Conservation (phyloP, 2,888 invertebrate genomes). For the Chaetoderma sp. region DNA sequence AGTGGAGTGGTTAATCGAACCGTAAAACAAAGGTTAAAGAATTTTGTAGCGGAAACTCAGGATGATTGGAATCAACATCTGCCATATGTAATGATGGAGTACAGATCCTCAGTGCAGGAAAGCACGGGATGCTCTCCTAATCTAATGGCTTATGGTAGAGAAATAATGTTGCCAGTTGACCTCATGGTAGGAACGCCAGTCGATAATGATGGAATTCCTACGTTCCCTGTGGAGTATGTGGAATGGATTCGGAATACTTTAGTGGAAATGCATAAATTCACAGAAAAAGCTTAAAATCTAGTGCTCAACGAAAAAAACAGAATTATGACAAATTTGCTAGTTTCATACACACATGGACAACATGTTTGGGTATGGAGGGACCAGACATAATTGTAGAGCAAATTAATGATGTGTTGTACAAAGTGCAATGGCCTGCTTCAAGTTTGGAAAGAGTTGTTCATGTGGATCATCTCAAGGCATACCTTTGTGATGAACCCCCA, state of each 20-base stretch:
- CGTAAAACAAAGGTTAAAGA: too few relatives aligned
- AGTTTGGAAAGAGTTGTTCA: too few relatives aligned
- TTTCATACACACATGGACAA: neutral
- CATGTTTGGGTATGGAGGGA: conserved; percentile 2
- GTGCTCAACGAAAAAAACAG: neutral
- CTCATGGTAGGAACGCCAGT: conserved; percentile 17
- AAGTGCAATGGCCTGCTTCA: too few relatives aligned
- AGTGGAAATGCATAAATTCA: neutral
- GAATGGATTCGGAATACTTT: neutral
- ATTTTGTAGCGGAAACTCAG: too few relatives aligned
- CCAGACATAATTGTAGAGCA: neutral
- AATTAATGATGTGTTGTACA: too few relatives aligned
- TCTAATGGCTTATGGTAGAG: neutral
- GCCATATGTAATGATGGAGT: too few relatives aligned
- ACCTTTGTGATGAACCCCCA: too few relatives aligned
- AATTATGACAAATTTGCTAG: neutral
- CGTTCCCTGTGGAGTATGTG: conserved; percentile 7
- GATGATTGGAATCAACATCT: too few relatives aligned
- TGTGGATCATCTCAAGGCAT: too few relatives aligned
- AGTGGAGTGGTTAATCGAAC: conserved; percentile 9
- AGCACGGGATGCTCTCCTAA: neutral
- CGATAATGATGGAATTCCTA: neutral
- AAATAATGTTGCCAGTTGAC: conserved; percentile 29
- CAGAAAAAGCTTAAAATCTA: too few relatives aligned
- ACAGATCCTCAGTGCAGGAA: neutral